Evolutionary conservation across 2,888 invertebrate species (phyloP).

Genomic region (Cryptocephalus primarius): DNA sequence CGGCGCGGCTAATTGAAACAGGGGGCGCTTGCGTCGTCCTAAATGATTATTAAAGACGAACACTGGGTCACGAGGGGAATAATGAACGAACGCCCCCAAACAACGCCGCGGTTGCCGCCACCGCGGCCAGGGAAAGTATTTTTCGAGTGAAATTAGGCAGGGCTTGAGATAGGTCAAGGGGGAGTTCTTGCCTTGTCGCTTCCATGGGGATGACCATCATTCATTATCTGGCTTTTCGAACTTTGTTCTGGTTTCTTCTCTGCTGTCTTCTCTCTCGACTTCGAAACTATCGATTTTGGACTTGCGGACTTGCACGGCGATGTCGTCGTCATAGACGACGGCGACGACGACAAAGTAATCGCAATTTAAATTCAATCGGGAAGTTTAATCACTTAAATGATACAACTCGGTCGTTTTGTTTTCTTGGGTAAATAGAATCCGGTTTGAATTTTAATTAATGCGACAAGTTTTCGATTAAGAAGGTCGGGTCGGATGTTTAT

Average conservation of each 20-base stretch:
- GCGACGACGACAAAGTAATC: too few species aligned
- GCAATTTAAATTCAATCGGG: too few species aligned
- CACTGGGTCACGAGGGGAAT: slow-evolving; percentile 36
- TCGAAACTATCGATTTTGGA: too few species aligned
- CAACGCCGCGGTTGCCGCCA: slow-evolving; percentile 1
- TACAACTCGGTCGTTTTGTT: too few species aligned
- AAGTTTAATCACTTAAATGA: too few species aligned
- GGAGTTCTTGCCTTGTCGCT: not conserved
- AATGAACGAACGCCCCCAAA: slow-evolving; percentile 25
- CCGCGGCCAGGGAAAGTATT: slow-evolving; percentile 35
- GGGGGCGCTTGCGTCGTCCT: slow-evolving; percentile 29
- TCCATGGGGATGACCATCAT: not conserved
- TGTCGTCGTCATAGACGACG: too few species aligned
- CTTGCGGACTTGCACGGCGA: too few species aligned
- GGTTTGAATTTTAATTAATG: too few species aligned
- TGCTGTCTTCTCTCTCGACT: not conserved
- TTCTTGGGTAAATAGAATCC: too few species aligned
- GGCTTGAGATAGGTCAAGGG: slow-evolving; percentile 34
- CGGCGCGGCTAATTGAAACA: slow-evolving; percentile 35
- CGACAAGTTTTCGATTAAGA: too few species aligned
- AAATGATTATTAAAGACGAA: slow-evolving; percentile 32
- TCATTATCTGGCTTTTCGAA: not conserved
- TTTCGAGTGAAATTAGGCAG: slow-evolving; percentile 37
- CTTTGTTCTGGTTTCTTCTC: not conserved
- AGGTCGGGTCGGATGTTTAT: too few species aligned